Percentiles rank a stretch among this genome's conserved stretches.
Conservation (phyloP, 2,888 invertebrate species). For the Phalera bucephala region DNA sequence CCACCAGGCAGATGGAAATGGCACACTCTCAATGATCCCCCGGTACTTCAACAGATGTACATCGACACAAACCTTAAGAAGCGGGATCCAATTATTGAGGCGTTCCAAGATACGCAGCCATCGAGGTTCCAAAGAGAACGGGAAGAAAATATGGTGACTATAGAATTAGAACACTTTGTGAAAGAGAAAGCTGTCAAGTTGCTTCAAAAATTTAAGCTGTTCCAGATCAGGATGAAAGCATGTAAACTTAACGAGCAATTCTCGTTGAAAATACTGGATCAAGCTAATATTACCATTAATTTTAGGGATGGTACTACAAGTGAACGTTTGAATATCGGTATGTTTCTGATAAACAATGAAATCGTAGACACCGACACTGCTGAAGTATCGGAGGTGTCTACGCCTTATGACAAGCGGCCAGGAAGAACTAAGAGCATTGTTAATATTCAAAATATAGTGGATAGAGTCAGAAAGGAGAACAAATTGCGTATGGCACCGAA, state of each 20-base stretch:
- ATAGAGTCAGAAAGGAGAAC: constrained; percentile 14
- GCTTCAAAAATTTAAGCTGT: constrained; percentile 43
- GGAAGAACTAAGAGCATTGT: constrained; percentile 31
- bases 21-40: constrained; percentile 59
- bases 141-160: constrained; percentile 33
- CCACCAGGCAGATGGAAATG: constrained; percentile 54
- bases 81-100: constrained; percentile 6
- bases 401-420: constrained; percentile 38
- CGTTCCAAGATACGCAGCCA: constrained; percentile 5
- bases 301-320: constrained; percentile 39
- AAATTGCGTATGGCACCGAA: background rate
- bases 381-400: constrained; percentile 37
- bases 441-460: constrained; percentile 28
- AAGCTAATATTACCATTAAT: constrained; percentile 45
- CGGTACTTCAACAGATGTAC: constrained; percentile 38
- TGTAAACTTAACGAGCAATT: constrained; percentile 56
- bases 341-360: constrained; percentile 62
- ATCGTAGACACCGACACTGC: constrained; percentile 49
- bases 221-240: constrained; percentile 48
- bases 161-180: constrained; percentile 46
- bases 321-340: constrained; percentile 54
- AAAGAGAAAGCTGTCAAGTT: constrained; percentile 41
- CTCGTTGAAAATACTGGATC: constrained; percentile 49
- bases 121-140: constrained; percentile 2
- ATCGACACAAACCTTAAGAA: constrained; percentile 26